Evolutionary conservation across 2,113 vertebrate genomes (phyloP), one percentile per base, ranked within the genome.

Genomic region (Neopipo cinnamomea): DNA sequence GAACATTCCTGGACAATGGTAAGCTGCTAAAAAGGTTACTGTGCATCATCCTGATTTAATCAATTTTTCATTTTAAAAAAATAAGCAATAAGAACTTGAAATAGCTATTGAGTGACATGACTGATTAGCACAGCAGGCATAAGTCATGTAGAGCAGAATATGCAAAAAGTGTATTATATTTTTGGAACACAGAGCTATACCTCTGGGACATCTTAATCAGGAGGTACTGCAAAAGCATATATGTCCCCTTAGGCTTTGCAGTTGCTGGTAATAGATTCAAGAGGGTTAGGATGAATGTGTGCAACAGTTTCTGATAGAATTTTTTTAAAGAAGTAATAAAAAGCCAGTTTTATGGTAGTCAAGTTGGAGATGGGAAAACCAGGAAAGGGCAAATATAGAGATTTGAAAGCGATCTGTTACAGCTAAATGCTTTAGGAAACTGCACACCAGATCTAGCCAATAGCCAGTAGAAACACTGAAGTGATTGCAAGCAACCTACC

Each of bases 101-200:
- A 81, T 74, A 95, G 46, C 46, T 96, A 17, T 66, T 85, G 88
- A 95, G 39, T 14, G 4, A 83, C 72, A 52, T 30, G 68, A 53
- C 50, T 96, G 93, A 91, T 91, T 85, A 91, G 75, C 91, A 88
- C 93, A 96, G 88, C 75, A 90, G 72, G 90, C 42, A 44, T 79
- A 83, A 90, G 55, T 76, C 62, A 58, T 39, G 85, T 78, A 67
- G 67, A 90, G 50, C 15, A 77, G 56, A 96, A 85, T 88, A 91
- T 91, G 75, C 53, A 94, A 75, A 82, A 89, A 61, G 21, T n/a
- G 20, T 75, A 74, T 81, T 91, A 37, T 68, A 85, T 85, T 95
- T 94, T 72, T 94, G 1, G 3, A 93, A 33, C n/a, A 58, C n/a
- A 96, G 72, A 89, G 16, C 33, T 90, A 23, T 83, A 85, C 90